Evolutionary conservation across 2,888 invertebrate genomes (phyloP).

Genomic region (Cephonodes hylas): DNA sequence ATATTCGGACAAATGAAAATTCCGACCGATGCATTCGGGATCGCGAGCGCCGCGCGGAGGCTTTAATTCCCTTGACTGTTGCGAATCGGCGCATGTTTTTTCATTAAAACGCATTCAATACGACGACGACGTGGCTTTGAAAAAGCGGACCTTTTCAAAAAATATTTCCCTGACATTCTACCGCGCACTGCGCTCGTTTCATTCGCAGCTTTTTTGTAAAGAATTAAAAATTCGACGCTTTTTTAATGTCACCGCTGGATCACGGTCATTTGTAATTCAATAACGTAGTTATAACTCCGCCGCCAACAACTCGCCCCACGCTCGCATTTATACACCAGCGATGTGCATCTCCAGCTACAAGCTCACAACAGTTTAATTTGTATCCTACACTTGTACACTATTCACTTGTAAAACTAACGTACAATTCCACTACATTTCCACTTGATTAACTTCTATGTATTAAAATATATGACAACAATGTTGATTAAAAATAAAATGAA

Average conservation of each 20-base stretch:
- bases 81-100: slow-evolving; percentile 80
- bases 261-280: slow-evolving; percentile 6
- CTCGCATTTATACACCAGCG: not conserved
- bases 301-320: not conserved
- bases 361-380: too few relatives aligned
- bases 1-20: slow-evolving; percentile 77
- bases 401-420: too few relatives aligned
- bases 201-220: slow-evolving; percentile 58
- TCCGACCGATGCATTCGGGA: slow-evolving; percentile 63
- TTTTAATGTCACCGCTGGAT: slow-evolving; percentile 29
- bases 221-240: slow-evolving; percentile 50
- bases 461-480: too few relatives aligned
- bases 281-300: not conserved
- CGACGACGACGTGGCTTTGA: slow-evolving; percentile 77
- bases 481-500: too few relatives aligned
- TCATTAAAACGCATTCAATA: slow-evolving; percentile 82
- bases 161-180: slow-evolving; percentile 74
- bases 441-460: too few relatives aligned
- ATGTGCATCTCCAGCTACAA: too few relatives aligned
- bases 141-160: slow-evolving; percentile 77
- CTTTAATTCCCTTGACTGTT: slow-evolving; percentile 80
- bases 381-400: too few relatives aligned
- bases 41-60: slow-evolving; percentile 62
- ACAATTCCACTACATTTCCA: too few relatives aligned
- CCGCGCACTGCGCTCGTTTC: slow-evolving; percentile 56